phyloP scores from a whole-genome alignment of 2,113 vertebrate species.

The Notarius lentiginosus region DNA sequence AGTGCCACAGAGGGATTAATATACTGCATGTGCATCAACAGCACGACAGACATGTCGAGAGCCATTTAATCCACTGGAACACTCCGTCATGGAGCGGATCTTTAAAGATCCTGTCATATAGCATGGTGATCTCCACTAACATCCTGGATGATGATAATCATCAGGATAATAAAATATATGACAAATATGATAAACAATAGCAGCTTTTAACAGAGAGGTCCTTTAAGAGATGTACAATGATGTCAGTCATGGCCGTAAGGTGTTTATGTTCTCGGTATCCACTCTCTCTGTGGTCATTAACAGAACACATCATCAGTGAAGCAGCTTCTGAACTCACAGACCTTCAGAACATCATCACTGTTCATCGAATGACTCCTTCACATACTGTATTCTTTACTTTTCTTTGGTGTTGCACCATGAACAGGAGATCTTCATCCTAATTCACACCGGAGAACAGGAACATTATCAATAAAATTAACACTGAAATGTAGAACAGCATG shows the following conservation, averaged over 20 bases:
- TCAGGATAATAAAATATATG: neutral
- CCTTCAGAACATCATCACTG: neutral
- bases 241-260: neutral
- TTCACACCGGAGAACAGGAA: neutral
- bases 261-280: neutral
- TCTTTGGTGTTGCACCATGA: neutral
- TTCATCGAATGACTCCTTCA: neutral
- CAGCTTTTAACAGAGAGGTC: neutral
- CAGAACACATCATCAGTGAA: neutral
- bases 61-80: slow-evolving; percentile 2
- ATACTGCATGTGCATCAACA: slow-evolving; percentile 42
- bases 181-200: neutral
- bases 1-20: slow-evolving; percentile 60
- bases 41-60: neutral
- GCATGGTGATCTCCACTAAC: neutral
- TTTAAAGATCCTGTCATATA: neutral
- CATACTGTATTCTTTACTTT: neutral
- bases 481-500: neutral
- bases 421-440: neutral
- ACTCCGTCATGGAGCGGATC: neutral
- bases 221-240: neutral
- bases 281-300: neutral
- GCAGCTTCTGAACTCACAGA: neutral
- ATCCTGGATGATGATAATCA: neutral
- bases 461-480: neutral